Base-by-base conservation (phyloP, 2,113 vertebrate genomes). In the Riparia riparia region DNA sequence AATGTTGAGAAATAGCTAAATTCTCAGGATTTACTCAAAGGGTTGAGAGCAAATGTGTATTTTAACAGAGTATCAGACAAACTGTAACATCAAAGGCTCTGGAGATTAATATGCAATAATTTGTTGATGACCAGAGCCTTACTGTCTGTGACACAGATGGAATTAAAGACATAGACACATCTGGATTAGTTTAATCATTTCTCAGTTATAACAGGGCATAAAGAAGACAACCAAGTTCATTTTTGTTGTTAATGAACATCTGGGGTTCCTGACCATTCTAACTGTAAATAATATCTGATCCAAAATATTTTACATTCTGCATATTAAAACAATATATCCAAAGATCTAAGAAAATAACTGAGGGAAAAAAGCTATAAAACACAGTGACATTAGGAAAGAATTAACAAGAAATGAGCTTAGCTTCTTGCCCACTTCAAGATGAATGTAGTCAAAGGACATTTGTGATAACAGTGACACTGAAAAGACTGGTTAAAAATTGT, bases 161-260 rank as follows among this genome's bases (percentile, higher is more conserved):
- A 92, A 93, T 92, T 93, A 91, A 90, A 81, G 14, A 10, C 80
- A 92, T 25, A 85, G 63, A 66, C n/a, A 66, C 92, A 95, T 97
- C 93, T 97, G 96, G 88, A 92, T 95, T 90, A 86, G 64, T 91
- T 97, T 92, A 96, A 95, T 93, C 7, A 65, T 79, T 93, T 95
- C 49, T 85, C 74, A 74, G 54, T 94, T 94, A 83, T 49, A 89
- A 61, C 11, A 87, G 32, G 8, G 80, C 90, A 91, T 54, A 83
- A 94, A 89, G 50, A 29, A 93, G 60, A 82, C 60, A 91, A 66
- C 56, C 69, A 69, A 89, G 53, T 61, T 89, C 5, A 73, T 89
- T 96, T 93, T 61, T 82, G 68, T 80, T 97, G 81, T 70, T 96
- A 84, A 95, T 82, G 76, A 90, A 88, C 91, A 96, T 93, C 82